These are phyloP conservation scores for Tachypleus tridentatus DNA, from an alignment of 1,140 invertebrate species.

Conservation along the genomic window DNA sequence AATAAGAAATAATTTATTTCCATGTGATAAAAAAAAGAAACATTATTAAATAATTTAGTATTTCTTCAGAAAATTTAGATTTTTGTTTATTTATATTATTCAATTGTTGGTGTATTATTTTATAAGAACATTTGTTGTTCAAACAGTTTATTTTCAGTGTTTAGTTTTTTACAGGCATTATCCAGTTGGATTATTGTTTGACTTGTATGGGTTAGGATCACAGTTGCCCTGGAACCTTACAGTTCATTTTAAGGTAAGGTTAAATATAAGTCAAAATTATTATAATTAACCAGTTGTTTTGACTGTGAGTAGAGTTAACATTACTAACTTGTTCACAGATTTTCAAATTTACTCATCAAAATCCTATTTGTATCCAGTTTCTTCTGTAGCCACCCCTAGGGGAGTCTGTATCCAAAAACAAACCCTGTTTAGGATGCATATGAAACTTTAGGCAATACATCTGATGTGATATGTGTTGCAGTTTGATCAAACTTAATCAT, in stretches of 20 bases:
- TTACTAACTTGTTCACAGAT: neutral
- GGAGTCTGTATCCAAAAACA: too few species aligned
- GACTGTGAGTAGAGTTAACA: too few species aligned
- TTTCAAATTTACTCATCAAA: slow-evolving; percentile 4
- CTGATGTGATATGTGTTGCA: too few species aligned
- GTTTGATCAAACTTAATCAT: too few species aligned
- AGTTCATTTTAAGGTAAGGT: slow-evolving; percentile 64
- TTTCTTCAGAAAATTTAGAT: neutral
- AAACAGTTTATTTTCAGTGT: neutral
- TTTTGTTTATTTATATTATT: slow-evolving; percentile 2
- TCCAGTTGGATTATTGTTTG: slow-evolving; percentile 89
- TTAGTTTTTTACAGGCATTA: slow-evolving; percentile 53
- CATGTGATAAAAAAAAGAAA: too few species aligned
- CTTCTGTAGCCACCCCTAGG: neutral
- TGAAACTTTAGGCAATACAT: too few species aligned
- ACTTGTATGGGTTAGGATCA: slow-evolving; percentile 58
- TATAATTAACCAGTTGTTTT: slow-evolving; percentile 15
- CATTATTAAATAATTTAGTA: too few species aligned
- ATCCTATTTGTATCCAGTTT: slow-evolving; percentile 5
- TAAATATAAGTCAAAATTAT: neutral
- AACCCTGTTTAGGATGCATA: too few species aligned
- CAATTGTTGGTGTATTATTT: neutral
- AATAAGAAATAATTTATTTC: too few species aligned
- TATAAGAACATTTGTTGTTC: neutral
- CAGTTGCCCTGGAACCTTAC: slow-evolving; percentile 83